Base-by-base conservation (phyloP, 2,797 vertebrate genomes). In the Odontamblyopus lacepedii region DNA sequence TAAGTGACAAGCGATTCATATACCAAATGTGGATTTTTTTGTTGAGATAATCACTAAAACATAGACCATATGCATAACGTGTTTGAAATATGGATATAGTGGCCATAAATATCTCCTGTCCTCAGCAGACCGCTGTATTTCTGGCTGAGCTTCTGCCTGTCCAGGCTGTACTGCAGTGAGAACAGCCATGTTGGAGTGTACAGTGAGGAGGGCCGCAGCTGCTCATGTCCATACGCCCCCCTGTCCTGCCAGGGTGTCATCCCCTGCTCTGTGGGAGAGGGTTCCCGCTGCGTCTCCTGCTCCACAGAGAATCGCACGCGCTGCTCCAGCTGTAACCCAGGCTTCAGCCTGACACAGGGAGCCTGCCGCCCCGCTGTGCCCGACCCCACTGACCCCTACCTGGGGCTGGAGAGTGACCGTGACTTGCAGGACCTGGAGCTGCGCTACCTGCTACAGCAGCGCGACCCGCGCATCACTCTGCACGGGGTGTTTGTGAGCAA, bases 401-500 rank as follows among this genome's bases (percentile, higher is more conserved):
- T 99, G 5, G 96, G 97, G 67, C 93, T 98, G 1, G 97, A 99
- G 93, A 97, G 96, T 0, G 94, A 99, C 89, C 91, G 95, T 0
- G 94, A 99, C 89, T 89, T 98, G 72, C 96, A 95, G 66, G 97
- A 99, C 79, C 90, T 95, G 64, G 97, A 99, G 84, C 90, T 98
- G 86, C 95, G 88, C 12, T 96, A 95, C 76, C 81, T 98, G 71
- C 74, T 99, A 50, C 95, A 96, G 93, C 95, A 95, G 70, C 92
- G 94, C 0, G 97, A 98, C 84, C 76, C 94, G 0, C 91, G 95
- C 27, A 94, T 99, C 6, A 88, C 95, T 23, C 93, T 98, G 29
- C 96, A 96, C 0, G 97, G 93, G 8, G 95, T 97, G 12, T 99
- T 98, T 41, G 96, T 99, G 90, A 99, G 97, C 93, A 99, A 97